Evolutionary conservation across 2,797 vertebrate genomes (phyloP).

Genomic region (Sardinella longiceps): DNA sequence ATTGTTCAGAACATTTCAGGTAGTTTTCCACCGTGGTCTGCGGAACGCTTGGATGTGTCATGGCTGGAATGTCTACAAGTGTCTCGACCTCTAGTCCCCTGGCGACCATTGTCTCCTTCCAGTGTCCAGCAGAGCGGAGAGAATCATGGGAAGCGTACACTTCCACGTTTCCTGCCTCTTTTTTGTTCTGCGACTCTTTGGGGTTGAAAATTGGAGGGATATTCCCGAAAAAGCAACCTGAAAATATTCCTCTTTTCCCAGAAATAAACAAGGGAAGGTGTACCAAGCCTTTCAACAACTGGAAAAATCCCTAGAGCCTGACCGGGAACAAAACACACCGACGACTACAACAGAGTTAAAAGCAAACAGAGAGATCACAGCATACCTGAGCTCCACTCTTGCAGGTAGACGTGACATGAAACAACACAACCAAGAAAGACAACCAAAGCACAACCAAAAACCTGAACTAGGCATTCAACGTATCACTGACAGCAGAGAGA

Average conservation of each 20-base stretch:
- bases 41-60: not conserved
- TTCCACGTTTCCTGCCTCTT: constrained; percentile 51
- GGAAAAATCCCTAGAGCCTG: constrained; percentile 40
- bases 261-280: constrained; percentile 22
- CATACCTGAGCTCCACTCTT: not conserved
- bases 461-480: not conserved
- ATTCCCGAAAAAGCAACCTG: not conserved
- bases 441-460: not conserved
- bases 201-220: not conserved
- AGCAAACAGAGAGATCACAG: not conserved
- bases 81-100: constrained; percentile 24
- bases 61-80: not conserved
- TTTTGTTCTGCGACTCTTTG: constrained; percentile 39
- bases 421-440: not conserved
- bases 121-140: constrained; percentile 63
- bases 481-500: not conserved
- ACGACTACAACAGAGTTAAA: not conserved
- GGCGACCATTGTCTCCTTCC: constrained; percentile 58
- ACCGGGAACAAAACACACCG: not conserved
- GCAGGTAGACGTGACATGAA: not conserved
- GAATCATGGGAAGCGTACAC: constrained; percentile 68
- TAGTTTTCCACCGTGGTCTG: not conserved
- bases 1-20: not conserved
- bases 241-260: not conserved
- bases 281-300: constrained; percentile 3